Percentiles rank a stretch among this genome's conserved stretches.
Conservation (phyloP, 2,888 invertebrate genomes). For the Apamea anceps region DNA sequence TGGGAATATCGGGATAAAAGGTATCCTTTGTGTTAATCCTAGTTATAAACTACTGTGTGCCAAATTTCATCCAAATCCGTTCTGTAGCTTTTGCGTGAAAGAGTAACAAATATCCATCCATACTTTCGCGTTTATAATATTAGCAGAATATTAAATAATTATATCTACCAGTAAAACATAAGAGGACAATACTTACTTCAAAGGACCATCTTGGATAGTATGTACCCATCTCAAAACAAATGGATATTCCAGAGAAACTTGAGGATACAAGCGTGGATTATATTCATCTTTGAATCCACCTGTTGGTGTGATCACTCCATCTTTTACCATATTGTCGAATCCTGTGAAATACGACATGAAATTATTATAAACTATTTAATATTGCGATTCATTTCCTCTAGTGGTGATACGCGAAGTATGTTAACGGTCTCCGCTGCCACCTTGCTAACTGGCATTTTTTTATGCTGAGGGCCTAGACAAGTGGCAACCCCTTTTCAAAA, state of each 20-base stretch:
- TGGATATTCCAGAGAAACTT: constrained; percentile 75
- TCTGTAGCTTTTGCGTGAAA: too few relatives aligned
- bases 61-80: too few relatives aligned
- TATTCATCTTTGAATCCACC: constrained; percentile 74
- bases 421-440: not conserved
- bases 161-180: not conserved
- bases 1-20: too few relatives aligned
- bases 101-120: too few relatives aligned
- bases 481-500: not conserved
- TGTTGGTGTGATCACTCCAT: constrained; percentile 68
- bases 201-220: constrained; percentile 72
- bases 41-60: too few relatives aligned
- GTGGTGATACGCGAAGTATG: not conserved
- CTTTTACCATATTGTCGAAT: constrained; percentile 70
- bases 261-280: constrained; percentile 69
- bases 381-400: not conserved
- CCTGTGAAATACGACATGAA: constrained; percentile 62
- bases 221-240: constrained; percentile 75
- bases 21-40: too few relatives aligned
- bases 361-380: not conserved
- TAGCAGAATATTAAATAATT: not conserved
- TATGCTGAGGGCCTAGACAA: not conserved
- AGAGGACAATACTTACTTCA: constrained; percentile 70
- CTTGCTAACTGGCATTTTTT: not conserved
- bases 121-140: too few relatives aligned